These are phyloP conservation scores for Meiosimyza platycephala DNA, from an alignment of 2,888 invertebrate species.

Conservation along the genomic window DNA sequence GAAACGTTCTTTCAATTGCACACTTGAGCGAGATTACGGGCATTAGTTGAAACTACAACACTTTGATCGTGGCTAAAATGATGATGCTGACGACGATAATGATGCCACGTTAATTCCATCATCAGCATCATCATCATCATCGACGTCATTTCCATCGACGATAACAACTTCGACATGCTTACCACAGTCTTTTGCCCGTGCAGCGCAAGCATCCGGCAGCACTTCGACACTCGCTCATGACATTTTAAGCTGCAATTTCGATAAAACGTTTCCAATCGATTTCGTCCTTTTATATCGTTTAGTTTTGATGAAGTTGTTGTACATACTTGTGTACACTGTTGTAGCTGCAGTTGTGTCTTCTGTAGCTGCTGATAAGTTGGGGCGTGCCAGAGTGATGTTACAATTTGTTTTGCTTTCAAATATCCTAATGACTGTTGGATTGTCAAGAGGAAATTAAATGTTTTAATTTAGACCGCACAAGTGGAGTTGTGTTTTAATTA, in stretches of 20 bases:
- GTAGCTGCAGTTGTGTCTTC: neutral
- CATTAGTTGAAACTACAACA: slow-evolving; percentile 34
- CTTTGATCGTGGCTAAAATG: slow-evolving; percentile 38
- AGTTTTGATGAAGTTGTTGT: neutral
- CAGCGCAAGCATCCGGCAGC: neutral
- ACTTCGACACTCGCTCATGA: slow-evolving; percentile 48
- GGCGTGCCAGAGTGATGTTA: neutral
- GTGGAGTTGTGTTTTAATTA: no score
- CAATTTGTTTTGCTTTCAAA: no score
- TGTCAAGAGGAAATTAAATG: no score
- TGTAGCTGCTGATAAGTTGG: neutral
- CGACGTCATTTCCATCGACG: slow-evolving; percentile 12
- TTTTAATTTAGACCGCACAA: no score
- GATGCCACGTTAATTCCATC: neutral
- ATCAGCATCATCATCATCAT: slow-evolving; percentile 14
- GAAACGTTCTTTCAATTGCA: slow-evolving; percentile 29
- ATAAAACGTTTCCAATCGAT: slow-evolving; percentile 58
- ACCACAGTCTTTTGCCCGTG: neutral
- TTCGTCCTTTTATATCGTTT: slow-evolving; percentile 49
- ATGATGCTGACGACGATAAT: slow-evolving; percentile 16
- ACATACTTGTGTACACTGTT: neutral
- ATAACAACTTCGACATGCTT: slow-evolving; percentile 12
- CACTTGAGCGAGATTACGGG: slow-evolving; percentile 39
- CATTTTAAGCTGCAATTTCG: slow-evolving; percentile 60
- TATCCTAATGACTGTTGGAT: neutral